Conservation (phyloP, 2,888 invertebrate genomes). For the Hypena proboscidalis region DNA sequence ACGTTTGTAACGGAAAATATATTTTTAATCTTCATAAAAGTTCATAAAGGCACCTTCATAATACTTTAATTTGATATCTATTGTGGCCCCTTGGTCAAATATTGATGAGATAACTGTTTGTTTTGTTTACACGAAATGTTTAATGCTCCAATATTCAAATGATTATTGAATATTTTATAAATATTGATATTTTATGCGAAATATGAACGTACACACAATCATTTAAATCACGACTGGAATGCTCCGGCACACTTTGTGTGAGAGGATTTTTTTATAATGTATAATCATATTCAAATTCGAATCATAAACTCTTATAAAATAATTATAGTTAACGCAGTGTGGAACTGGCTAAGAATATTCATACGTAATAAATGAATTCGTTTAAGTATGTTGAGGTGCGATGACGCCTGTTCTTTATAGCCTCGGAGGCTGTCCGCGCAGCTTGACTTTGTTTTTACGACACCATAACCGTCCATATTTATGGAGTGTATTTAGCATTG, state of each 20-base stretch:
- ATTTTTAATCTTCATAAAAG: conserved; percentile 3
- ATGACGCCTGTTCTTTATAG: conserved; percentile 69
- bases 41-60: not conserved
- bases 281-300: conserved; percentile 29
- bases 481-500: conserved; percentile 80
- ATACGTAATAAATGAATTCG: conserved; percentile 48
- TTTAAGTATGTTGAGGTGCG: conserved; percentile 49
- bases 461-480: conserved; percentile 76
- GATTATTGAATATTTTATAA: conserved; percentile 9
- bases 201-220: conserved; percentile 1
- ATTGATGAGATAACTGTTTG: no score
- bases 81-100: no score
- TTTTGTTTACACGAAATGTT: conserved; percentile 13
- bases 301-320: conserved; percentile 29
- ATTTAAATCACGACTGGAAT: conserved; percentile 12
- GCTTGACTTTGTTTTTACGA: conserved; percentile 82
- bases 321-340: conserved; percentile 35
- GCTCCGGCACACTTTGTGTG: conserved; percentile 10
- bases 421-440: conserved; percentile 68
- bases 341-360: conserved; percentile 39
- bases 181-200: conserved; percentile 12
- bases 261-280: conserved; percentile 5
- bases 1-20: not conserved
- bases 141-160: conserved; percentile 7
- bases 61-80: not conserved